phyloP scores from a whole-genome alignment of 1,140 invertebrate genomes.

The Pachypeltis micranthus region DNA sequence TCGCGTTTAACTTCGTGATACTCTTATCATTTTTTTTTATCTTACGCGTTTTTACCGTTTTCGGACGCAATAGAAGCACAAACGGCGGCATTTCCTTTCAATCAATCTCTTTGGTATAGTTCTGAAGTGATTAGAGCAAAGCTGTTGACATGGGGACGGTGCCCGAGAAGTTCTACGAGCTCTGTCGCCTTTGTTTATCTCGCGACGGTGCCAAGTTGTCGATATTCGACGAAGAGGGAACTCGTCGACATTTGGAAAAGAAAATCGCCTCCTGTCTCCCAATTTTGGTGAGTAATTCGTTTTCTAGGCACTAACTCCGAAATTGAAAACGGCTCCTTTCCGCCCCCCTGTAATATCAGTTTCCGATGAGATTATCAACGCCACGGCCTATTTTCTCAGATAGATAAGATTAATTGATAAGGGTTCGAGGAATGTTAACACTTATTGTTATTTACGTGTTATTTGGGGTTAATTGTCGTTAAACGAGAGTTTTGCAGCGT shows the following conservation, averaged over 20 bases:
- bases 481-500: background rate
- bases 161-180: conserved; percentile 55
- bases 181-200: conserved; percentile 55
- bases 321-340: background rate
- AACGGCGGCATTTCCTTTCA: no score
- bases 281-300: conserved; percentile 11
- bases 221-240: conserved; percentile 52
- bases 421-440: conserved; percentile 17
- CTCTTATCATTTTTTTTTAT: background rate
- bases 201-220: conserved; percentile 50
- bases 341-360: background rate
- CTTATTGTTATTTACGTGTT: background rate
- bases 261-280: conserved; percentile 39
- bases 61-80: background rate
- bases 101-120: background rate
- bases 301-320: background rate
- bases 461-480: background rate
- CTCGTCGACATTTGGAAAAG: conserved; percentile 45
- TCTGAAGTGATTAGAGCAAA: background rate
- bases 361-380: conserved; percentile 14
- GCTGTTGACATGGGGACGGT: conserved; percentile 52
- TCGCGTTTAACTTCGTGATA: background rate
- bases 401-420: conserved; percentile 24
- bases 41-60: background rate
- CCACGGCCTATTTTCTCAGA: conserved; percentile 21